These are phyloP conservation scores for Columbina picui DNA, from an alignment of 2,113 vertebrate species.

Conservation along the genomic window DNA sequence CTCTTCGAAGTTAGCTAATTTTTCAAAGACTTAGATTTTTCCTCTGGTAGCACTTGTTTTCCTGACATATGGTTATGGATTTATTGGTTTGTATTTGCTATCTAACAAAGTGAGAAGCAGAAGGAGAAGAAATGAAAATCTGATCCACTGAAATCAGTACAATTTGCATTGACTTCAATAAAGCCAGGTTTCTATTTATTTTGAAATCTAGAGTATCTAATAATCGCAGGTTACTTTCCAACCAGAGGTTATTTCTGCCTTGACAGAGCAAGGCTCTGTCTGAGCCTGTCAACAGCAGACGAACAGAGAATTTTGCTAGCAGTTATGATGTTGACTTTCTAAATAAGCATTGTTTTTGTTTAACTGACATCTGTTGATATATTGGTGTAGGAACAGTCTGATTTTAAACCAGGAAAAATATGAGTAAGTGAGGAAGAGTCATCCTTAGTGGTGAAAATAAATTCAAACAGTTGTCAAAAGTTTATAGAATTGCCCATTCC, in stretches of 20 bases:
- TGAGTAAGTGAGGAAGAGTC: neutral
- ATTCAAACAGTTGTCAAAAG: neutral
- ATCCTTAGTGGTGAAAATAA: neutral
- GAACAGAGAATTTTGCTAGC: neutral
- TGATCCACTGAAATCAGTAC: neutral
- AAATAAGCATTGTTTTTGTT: neutral
- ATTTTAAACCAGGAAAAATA: neutral
- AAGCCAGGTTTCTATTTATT: neutral
- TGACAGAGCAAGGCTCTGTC: neutral
- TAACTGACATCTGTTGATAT: neutral
- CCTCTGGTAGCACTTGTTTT: neutral
- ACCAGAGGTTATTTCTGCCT: neutral
- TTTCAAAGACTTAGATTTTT: neutral
- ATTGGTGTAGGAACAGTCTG: neutral
- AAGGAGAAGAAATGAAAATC: neutral
- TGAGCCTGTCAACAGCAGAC: neutral
- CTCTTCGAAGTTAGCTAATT: neutral
- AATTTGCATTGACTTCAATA: neutral
- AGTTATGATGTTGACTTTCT: neutral
- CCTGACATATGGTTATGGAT: neutral
- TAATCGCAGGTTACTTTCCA: neutral
- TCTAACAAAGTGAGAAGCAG: neutral
- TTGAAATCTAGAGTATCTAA: neutral
- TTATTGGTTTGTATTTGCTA: neutral
- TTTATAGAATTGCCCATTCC: neutral